Conservation (phyloP, 2,888 invertebrate species). For the Oasisia sp. region DNA sequence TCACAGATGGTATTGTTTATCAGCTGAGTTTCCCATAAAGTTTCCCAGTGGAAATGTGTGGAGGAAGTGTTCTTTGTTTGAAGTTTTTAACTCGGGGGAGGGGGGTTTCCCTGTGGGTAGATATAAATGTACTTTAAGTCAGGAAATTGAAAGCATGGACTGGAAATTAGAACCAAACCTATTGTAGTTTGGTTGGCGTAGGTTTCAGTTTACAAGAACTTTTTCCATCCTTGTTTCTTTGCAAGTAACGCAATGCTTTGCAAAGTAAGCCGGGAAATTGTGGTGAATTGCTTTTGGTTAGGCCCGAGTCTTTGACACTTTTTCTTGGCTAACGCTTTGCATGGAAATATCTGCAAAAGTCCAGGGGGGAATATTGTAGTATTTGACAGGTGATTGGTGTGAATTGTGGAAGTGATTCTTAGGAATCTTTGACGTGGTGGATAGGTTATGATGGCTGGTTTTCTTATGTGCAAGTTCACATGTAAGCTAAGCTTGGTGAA, state of each 20-base stretch:
- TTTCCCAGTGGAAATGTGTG: background rate
- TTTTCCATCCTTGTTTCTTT: background rate
- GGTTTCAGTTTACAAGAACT: background rate
- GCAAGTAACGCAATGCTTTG: background rate
- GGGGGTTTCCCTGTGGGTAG: background rate
- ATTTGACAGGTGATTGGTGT: background rate
- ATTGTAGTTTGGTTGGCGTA: background rate
- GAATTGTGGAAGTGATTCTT: background rate
- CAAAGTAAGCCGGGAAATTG: background rate
- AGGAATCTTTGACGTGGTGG: background rate
- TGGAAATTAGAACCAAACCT: background rate
- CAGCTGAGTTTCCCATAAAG: background rate
- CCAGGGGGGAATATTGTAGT: background rate
- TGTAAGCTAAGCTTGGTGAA: conserved; percentile 38
- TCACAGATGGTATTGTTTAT: background rate
- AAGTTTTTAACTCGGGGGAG: background rate
- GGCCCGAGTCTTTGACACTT: background rate
- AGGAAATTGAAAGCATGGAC: background rate
- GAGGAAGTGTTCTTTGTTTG: background rate
- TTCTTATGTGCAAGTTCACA: conserved; percentile 48
- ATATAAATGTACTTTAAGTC: no score
- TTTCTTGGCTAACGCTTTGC: background rate
- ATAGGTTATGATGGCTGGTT: background rate
- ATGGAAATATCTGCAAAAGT: background rate
- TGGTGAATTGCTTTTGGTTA: background rate